phyloP scores from a whole-genome alignment of 2,797 vertebrate species.

The Scyliorhinus canicula region DNA sequence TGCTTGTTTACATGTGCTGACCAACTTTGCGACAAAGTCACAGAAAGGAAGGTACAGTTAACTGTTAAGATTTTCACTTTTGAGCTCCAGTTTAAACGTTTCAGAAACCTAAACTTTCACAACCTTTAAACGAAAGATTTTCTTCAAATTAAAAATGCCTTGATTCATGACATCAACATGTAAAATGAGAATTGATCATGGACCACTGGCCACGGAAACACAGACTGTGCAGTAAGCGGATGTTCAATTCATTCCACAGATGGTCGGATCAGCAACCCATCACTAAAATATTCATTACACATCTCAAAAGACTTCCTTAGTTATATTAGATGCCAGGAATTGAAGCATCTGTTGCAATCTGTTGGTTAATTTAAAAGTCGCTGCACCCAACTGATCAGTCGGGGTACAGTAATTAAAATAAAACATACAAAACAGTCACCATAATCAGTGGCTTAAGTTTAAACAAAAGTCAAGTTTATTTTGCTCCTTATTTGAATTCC shows the following conservation, averaged over 20 bases:
- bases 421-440: neutral
- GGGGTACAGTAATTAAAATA: neutral
- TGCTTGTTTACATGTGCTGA: neutral
- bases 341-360: slow-evolving; percentile 10
- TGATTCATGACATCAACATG: neutral
- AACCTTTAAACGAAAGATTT: neutral
- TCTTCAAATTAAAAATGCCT: neutral
- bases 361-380: neutral
- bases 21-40: neutral
- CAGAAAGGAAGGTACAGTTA: neutral
- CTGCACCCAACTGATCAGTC: neutral
- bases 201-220: neutral
- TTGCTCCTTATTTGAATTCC: neutral
- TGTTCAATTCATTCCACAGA: slow-evolving; percentile 27
- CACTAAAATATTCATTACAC: slow-evolving; percentile 12
- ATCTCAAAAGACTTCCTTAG: neutral
- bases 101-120: neutral
- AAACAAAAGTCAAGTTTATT: neutral
- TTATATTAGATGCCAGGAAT: neutral
- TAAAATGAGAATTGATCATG: slow-evolving; percentile 8
- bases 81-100: neutral
- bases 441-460: neutral
- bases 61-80: neutral
- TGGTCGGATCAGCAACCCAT: neutral
- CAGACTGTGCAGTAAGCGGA: neutral